Evolutionary conservation across 2,888 invertebrate genomes (phyloP).

Genomic region (Andrena bucephala): DNA sequence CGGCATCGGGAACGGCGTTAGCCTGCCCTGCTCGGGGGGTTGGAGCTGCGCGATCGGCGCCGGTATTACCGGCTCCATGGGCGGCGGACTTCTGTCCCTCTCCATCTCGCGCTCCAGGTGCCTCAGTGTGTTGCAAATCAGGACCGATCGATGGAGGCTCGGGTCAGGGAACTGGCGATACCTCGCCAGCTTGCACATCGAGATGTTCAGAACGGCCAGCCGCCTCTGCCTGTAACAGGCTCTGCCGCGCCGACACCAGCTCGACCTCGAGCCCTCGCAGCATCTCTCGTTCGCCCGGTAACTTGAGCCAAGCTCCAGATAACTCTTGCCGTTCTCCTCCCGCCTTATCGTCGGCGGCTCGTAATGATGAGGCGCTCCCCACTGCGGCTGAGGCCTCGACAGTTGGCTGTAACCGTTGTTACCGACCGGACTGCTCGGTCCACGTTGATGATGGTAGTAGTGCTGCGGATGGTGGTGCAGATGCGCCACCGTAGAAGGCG

Average conservation of each 20-base stretch:
- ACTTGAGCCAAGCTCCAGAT: slow-evolving; percentile 91
- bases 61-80: slow-evolving; percentile 81
- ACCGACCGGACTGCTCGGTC: slow-evolving; percentile 59
- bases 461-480: slow-evolving; percentile 77
- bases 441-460: slow-evolving; percentile 74
- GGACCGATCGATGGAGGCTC: slow-evolving; percentile 94
- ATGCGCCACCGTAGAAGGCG: slow-evolving; percentile 64
- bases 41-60: slow-evolving; percentile 84
- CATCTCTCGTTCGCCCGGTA: slow-evolving; percentile 86
- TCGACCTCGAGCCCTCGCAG: slow-evolving; percentile 90
- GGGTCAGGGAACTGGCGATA: slow-evolving; percentile 96
- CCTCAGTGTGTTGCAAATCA: slow-evolving; percentile 96
- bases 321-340: slow-evolving; percentile 96
- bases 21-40: slow-evolving; percentile 82
- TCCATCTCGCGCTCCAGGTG: slow-evolving; percentile 96
- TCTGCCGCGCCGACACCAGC: slow-evolving; percentile 91
- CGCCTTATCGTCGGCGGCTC: slow-evolving; percentile 91
- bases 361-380: slow-evolving; percentile 84
- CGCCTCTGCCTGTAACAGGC: slow-evolving; percentile 94
- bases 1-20: slow-evolving; percentile 84
- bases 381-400: slow-evolving; percentile 83
- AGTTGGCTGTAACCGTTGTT: slow-evolving; percentile 81
- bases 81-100: slow-evolving; percentile 86
- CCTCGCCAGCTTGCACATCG: slow-evolving; percentile 95
- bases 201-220: slow-evolving; percentile 95